Evolutionary conservation across 2,888 invertebrate species (phyloP).

Genomic region (Pterostichus niger): DNA sequence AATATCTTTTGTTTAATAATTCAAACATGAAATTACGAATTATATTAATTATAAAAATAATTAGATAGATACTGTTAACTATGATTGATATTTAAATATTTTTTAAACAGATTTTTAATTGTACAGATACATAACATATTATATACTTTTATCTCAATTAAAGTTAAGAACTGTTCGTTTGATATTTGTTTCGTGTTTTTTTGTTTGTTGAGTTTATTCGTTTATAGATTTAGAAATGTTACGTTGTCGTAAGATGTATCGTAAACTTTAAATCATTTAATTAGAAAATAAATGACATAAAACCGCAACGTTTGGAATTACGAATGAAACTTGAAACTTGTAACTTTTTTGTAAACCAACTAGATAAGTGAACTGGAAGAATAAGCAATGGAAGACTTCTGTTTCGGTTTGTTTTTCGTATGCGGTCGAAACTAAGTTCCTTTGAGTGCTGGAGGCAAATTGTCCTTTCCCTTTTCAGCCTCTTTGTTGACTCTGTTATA

Average conservation of each 20-base stretch:
- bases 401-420: constrained; percentile 54
- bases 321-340: constrained; percentile 47
- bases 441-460: constrained; percentile 56
- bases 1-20: too few relatives aligned
- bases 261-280: not conserved
- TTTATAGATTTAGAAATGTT: not conserved
- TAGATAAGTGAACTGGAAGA: constrained; percentile 52
- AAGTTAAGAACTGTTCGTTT: not conserved
- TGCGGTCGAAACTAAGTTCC: constrained; percentile 40
- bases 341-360: constrained; percentile 53
- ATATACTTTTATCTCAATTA: too few relatives aligned
- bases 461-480: constrained; percentile 47
- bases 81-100: too few relatives aligned
- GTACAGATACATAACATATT: too few relatives aligned
- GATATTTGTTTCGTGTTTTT: too few relatives aligned
- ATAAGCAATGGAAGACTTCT: constrained; percentile 63
- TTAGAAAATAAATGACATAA: constrained; percentile 9
- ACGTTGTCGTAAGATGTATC: not conserved
- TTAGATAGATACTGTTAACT: too few relatives aligned
- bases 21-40: too few relatives aligned
- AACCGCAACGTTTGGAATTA: constrained; percentile 18
- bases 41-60: too few relatives aligned
- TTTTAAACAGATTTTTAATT: too few relatives aligned
- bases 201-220: too few relatives aligned
- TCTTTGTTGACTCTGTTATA: constrained; percentile 13